Conservation (phyloP, 2,797 vertebrate genomes). For the Phalanger gymnotis region DNA sequence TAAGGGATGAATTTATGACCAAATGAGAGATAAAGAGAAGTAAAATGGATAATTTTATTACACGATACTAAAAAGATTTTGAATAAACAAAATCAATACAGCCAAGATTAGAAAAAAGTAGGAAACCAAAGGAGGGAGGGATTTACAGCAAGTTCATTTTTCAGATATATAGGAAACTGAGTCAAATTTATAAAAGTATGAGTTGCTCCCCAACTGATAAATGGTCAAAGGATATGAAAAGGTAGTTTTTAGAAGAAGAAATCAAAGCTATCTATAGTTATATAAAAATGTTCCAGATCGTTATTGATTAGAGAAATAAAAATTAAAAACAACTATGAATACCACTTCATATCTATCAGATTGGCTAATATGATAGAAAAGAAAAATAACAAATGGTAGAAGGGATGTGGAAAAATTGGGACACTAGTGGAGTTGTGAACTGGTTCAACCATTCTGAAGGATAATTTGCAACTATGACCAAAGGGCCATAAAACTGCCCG, state of each 20-base stretch:
- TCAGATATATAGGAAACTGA: too few relatives aligned
- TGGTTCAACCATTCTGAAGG: too few relatives aligned
- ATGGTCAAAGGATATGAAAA: neutral
- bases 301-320: neutral
- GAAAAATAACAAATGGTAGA: neutral
- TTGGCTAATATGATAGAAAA: neutral
- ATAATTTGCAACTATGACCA: neutral
- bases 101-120: too few relatives aligned
- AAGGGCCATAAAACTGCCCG: too few relatives aligned
- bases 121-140: too few relatives aligned
- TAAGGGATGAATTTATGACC: too few relatives aligned
- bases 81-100: too few relatives aligned
- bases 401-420: neutral
- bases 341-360: neutral
- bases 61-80: too few relatives aligned
- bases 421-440: neutral
- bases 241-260: neutral
- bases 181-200: neutral
- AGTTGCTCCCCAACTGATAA: neutral
- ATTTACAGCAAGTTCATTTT: too few relatives aligned
- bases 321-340: neutral
- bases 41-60: too few relatives aligned
- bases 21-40: too few relatives aligned
- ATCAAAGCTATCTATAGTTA: neutral
- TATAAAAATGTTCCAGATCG: neutral